Conservation (phyloP, 2,888 invertebrate genomes). For the Patella depressa region DNA sequence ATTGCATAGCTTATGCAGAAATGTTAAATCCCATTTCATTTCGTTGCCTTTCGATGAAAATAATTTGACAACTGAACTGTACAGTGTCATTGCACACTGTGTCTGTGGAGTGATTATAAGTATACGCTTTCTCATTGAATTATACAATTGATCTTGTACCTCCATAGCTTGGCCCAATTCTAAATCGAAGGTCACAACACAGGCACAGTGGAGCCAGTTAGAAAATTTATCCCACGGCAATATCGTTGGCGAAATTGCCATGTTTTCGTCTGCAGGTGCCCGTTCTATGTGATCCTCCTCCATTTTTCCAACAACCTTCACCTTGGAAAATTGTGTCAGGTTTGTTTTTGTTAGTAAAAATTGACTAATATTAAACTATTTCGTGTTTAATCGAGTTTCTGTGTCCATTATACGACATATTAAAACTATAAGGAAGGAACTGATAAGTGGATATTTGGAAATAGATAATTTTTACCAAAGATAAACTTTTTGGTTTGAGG, state of each 20-base stretch:
- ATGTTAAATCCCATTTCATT: too few relatives aligned
- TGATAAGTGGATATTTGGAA: too few relatives aligned
- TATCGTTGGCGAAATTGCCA: slow-evolving; percentile 53
- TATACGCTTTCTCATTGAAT: too few relatives aligned
- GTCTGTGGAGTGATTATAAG: too few relatives aligned
- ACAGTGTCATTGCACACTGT: too few relatives aligned
- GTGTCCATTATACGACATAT: too few relatives aligned
- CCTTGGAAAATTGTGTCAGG: neutral
- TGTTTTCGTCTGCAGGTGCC: slow-evolving; percentile 33
- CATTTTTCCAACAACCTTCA: slow-evolving; percentile 20
- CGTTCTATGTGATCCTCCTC: slow-evolving; percentile 24
- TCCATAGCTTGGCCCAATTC: slow-evolving; percentile 99
- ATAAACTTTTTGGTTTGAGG: neutral
- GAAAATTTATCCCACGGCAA: slow-evolving; percentile 75
- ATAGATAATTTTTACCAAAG: too few relatives aligned
- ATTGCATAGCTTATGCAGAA: too few relatives aligned
- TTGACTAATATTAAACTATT: neutral
- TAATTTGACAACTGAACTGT: too few relatives aligned
- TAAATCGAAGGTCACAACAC: slow-evolving; percentile 98
- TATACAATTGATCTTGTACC: slow-evolving; percentile 71
- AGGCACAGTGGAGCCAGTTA: slow-evolving; percentile 97
- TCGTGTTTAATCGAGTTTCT: too few relatives aligned
- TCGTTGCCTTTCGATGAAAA: too few relatives aligned
- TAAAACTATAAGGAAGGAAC: too few relatives aligned
- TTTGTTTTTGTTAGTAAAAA: neutral